Evolutionary conservation across 2,797 vertebrate genomes (phyloP), one percentile per base, ranked within the genome.

Genomic region (Macropodus opercularis): DNA sequence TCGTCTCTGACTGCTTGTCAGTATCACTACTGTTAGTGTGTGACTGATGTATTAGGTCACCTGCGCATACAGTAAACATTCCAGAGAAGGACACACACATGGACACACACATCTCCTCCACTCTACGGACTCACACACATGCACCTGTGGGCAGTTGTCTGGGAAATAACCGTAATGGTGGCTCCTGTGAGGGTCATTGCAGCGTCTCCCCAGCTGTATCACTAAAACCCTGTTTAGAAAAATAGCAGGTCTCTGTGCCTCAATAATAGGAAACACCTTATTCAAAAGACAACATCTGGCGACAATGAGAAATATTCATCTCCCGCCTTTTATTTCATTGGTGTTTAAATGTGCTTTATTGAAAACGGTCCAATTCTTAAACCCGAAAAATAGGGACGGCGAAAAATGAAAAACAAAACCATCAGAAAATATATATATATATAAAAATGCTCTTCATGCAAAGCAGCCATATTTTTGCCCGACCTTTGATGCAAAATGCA

Each of bases 11-110:
- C 79, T 63, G 65, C 77, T 77, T 81, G 83, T 84, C 87, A 77
- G 54, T 70, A 36, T 63, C 61, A 52, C 66, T 77, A 41, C 73
- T 74, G 78, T 68, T 75, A 60, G 43, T 0, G 6, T 34, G 26
- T 62, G 64, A 79, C 42, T 84, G 84, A 87, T 86, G 80, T 44
- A 72, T 74, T 66, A 69, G 79, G 80, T 71, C 68, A 80, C 35
- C 67, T 52, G 56, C 66, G 54, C 43, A 71, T 58, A 32, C 31
- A 14, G 31, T 32, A 53, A 41, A 18, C 47, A 21, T 35, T 26
- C 50, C 46, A 29, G 19, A 59, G 32, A 67, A 59, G 74, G 56
- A 53, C 44, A 27, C 54, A 51, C 18, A 17, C 23, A 50, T 22
- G 43, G 39, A 79, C 9, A 39, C 1, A 41, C 6, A 38, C n/a